Evolutionary conservation across 2,113 vertebrate genomes (phyloP).

Genomic region (Menidia beryllina): DNA sequence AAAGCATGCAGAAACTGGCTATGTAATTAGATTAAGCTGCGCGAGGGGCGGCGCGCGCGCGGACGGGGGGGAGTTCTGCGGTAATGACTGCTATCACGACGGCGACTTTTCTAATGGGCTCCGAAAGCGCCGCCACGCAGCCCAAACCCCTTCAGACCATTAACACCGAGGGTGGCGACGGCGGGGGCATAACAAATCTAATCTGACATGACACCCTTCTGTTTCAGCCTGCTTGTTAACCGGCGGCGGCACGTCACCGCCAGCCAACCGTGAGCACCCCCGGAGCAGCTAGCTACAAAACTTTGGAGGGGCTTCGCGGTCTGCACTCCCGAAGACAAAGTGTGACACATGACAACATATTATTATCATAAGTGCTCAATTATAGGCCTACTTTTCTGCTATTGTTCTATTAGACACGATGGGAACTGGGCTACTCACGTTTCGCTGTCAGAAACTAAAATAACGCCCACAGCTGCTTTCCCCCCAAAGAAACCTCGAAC

Average conservation of each 20-base stretch:
- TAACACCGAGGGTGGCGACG: constrained; percentile 83
- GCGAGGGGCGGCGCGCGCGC: constrained; percentile 88
- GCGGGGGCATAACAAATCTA: constrained; percentile 73
- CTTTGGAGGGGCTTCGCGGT: background rate
- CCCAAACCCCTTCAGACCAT: constrained; percentile 86
- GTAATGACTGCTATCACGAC: constrained; percentile 89
- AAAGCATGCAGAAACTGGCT: constrained; percentile 86
- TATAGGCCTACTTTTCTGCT: background rate
- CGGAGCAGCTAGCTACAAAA: background rate
- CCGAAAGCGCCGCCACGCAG: constrained; percentile 92
- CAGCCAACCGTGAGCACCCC: background rate
- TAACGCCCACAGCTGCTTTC: background rate
- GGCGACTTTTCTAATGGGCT: constrained; percentile 92
- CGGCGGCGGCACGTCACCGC: constrained; percentile 12
- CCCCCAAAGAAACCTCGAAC: background rate
- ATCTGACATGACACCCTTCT: constrained; percentile 62
- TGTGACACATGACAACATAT: constrained; percentile 11
- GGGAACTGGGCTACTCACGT: background rate
- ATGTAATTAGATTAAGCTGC: constrained; percentile 96
- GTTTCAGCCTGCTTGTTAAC: constrained; percentile 43
- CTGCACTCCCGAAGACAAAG: constrained; percentile 1
- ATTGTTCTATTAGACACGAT: constrained; percentile 1
- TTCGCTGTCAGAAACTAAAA: background rate
- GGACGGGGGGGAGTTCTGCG: constrained; percentile 88
- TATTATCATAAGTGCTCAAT: constrained; percentile 24